Conservation (phyloP, 2,113 vertebrate species). For the Natator depressus region DNA sequence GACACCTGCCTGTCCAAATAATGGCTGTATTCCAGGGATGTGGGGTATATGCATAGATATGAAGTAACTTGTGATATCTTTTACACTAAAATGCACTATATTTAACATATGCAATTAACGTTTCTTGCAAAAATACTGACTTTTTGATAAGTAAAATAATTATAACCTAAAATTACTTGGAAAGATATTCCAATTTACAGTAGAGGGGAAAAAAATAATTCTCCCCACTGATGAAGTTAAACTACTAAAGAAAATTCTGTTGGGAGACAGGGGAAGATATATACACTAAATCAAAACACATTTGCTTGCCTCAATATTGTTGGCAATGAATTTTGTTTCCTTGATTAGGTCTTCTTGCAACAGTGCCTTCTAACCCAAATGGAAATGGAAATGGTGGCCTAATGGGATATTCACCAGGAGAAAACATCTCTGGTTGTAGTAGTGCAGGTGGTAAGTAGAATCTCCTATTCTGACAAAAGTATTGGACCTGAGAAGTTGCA, state of each 20-base stretch:
- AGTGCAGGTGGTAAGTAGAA: slow-evolving; percentile 77
- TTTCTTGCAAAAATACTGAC: neutral
- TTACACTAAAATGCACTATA: neutral
- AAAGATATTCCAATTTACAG: neutral
- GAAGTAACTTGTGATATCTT: neutral
- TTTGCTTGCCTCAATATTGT: neutral
- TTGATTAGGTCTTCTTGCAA: slow-evolving; percentile 87
- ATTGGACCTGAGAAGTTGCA: neutral
- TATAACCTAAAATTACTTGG: neutral
- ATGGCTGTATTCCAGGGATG: neutral
- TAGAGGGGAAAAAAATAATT: neutral
- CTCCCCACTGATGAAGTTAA: neutral
- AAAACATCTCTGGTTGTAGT: slow-evolving; percentile 72
- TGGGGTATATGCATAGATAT: neutral
- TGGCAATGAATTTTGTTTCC: neutral
- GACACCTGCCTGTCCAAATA: neutral
- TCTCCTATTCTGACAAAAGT: neutral
- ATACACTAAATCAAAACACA: neutral
- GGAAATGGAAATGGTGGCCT: slow-evolving; percentile 80
- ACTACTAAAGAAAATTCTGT: neutral
- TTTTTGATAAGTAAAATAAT: neutral
- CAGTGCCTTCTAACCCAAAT: slow-evolving; percentile 87
- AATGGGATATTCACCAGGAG: slow-evolving; percentile 79
- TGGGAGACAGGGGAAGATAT: neutral
- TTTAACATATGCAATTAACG: fast-evolving